Evolutionary conservation across 2,888 invertebrate genomes (phyloP).

Genomic region (Gari tellinella): DNA sequence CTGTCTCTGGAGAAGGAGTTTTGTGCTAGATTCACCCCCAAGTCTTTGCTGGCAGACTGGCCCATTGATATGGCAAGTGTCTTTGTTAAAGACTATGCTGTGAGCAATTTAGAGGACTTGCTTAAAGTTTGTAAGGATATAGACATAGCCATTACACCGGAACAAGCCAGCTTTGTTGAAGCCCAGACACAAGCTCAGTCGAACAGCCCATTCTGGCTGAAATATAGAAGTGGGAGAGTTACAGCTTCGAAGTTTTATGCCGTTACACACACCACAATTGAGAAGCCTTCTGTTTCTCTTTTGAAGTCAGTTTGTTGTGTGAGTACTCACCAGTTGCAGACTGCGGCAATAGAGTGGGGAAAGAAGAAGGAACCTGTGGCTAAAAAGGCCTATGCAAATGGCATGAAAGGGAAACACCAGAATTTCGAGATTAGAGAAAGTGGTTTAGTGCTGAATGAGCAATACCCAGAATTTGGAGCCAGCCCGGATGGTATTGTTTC

Average conservation of each 20-base stretch:
- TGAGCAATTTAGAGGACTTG: slow-evolving; percentile 5
- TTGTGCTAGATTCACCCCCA: slow-evolving; percentile 2
- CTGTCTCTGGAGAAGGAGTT: slow-evolving; percentile 2
- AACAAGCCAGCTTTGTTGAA: slow-evolving; percentile 9
- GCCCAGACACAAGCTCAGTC: too few relatives aligned
- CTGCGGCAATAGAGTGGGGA: slow-evolving; percentile 29
- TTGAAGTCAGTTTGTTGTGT: slow-evolving; percentile 7
- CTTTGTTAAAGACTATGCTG: too few relatives aligned
- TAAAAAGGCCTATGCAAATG: slow-evolving; percentile 6
- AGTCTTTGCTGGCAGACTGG: not conserved
- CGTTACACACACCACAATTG: slow-evolving; percentile 7
- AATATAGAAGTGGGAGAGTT: slow-evolving; percentile 12
- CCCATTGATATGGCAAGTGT: slow-evolving; percentile 10
- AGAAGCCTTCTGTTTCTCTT: slow-evolving; percentile 7
- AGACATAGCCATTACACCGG: slow-evolving; percentile 7
- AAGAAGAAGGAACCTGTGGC: slow-evolving; percentile 14
- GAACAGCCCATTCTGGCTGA: slow-evolving; percentile 25
- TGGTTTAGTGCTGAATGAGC: slow-evolving; percentile 19
- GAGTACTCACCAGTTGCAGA: not conserved
- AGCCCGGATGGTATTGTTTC: slow-evolving; percentile 45
- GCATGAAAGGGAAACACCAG: not conserved
- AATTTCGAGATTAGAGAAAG: slow-evolving; percentile 10
- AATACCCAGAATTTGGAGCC: slow-evolving; percentile 38
- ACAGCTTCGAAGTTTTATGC: too few relatives aligned
- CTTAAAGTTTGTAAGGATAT: slow-evolving; percentile 4